phyloP scores from a whole-genome alignment of 2,797 vertebrate genomes.

The Gila robusta region DNA sequence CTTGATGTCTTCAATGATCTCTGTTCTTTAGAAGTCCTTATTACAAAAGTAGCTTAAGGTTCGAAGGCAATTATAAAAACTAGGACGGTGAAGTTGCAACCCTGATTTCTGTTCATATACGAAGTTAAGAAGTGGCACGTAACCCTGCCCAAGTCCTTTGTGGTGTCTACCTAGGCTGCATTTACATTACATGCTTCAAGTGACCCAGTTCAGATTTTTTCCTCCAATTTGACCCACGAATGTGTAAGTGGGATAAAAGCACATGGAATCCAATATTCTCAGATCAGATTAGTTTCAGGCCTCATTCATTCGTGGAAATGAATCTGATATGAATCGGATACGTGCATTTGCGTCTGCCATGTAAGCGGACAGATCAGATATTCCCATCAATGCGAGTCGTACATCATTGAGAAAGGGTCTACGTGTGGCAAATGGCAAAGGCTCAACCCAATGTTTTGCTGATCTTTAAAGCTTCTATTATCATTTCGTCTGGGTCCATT shows the following conservation, averaged over 20 bases:
- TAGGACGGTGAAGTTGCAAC: constrained; percentile 26
- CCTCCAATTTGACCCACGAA: background rate
- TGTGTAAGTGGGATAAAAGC: background rate
- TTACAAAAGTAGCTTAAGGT: constrained; percentile 11
- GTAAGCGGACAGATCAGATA: background rate
- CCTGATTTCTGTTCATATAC: constrained; percentile 27
- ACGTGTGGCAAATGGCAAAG: too few relatives aligned
- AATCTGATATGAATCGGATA: background rate
- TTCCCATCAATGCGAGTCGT: background rate
- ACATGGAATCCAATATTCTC: background rate
- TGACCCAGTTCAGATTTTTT: background rate
- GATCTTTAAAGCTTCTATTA: background rate
- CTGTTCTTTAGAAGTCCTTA: background rate
- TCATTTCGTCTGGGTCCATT: background rate
- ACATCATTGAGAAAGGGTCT: background rate
- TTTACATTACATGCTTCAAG: background rate
- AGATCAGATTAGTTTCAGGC: background rate
- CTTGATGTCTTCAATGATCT: background rate
- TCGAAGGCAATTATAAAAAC: constrained; percentile 21
- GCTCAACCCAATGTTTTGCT: too few relatives aligned
- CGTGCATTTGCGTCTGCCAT: background rate
- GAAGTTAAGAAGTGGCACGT: constrained; percentile 28
- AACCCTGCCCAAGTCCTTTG: constrained; percentile 6
- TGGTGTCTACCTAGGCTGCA: background rate
- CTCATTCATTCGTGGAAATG: background rate